Base-by-base conservation (phyloP, 2,797 vertebrate species). In the Poeciliopsis presidionis region DNA sequence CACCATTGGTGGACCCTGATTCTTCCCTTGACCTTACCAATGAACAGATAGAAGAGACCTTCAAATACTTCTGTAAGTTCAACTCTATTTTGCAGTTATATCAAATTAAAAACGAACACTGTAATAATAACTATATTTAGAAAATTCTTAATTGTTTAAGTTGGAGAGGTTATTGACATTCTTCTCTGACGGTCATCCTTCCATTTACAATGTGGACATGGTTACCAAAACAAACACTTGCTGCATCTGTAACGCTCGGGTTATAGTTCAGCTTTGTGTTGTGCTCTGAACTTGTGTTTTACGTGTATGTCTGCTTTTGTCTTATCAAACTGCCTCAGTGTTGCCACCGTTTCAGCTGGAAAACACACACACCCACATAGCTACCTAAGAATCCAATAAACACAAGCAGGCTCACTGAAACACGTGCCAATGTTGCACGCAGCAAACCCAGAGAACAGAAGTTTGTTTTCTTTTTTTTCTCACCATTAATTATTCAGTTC, bases 31-130 rank as follows among this genome's bases (percentile, higher is more conserved):
- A 98, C 93, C 95, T 99, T 95, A 98, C 97, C 47, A 96, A 96
- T 39, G 97, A 99, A 87, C 98, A 99, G 92, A 99, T 98, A 74
- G 98, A 99, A 90, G 98, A 99, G 93, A 99, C 98, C 57, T 95
- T 99, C 92, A 99, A 99, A 88, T 99, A 99, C 89, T 99, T 99
- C 89, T 96, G 98, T 99, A 95, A 99, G 98, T 97, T 51, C 2
- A 59, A 59, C 73, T 53, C 51, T 30, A 30, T 43, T 55, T 28
- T 5, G 13, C 25, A 28, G 7, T 78, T 5, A 67, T 77, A 41
- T 72, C n/a, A 47, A 16, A 49, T 7, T 36, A 43, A 74, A 4
- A 33, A 14, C 16, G 1, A 3, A 0, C 11, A n/a, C 0, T 20
- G 6, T 13, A 8, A 39, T 74, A 61, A 45, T 2, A 12, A 39